Conservation (phyloP, 2,888 invertebrate genomes). For the Nomada fucata region DNA sequence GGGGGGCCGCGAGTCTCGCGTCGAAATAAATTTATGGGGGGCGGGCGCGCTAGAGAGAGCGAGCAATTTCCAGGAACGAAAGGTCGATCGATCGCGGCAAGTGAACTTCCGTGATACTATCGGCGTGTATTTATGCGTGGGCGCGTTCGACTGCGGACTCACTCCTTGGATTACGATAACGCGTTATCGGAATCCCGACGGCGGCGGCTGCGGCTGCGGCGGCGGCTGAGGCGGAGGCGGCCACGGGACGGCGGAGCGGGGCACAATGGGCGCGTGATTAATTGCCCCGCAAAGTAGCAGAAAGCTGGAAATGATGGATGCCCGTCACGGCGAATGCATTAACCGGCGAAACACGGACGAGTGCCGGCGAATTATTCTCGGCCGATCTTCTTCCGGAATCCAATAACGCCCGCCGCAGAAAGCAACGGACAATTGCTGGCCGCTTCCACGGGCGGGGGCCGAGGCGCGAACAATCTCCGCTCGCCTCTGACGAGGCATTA, state of each 20-base stretch:
- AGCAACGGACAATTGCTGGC: background rate
- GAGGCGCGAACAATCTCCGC: slow-evolving; percentile 16
- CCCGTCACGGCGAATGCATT: slow-evolving; percentile 56
- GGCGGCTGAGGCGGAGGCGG: no score
- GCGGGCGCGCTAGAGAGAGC: slow-evolving; percentile 5
- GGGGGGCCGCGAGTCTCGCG: slow-evolving; percentile 15
- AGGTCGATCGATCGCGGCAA: slow-evolving; percentile 56
- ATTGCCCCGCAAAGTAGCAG: slow-evolving; percentile 70
- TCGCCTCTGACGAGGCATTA: slow-evolving; percentile 7
- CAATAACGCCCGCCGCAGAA: background rate
- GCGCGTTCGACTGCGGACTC: slow-evolving; percentile 44
- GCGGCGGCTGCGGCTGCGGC: no score
- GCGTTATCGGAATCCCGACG: slow-evolving; percentile 61
- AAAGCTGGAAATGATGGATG: slow-evolving; percentile 73
- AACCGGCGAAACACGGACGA: slow-evolving; percentile 47
- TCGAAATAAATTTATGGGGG: slow-evolving; percentile 42
- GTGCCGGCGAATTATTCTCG: background rate
- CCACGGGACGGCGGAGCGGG: slow-evolving; percentile 23
- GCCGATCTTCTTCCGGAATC: slow-evolving; percentile 24
- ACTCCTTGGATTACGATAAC: slow-evolving; percentile 67
- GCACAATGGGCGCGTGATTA: slow-evolving; percentile 72
- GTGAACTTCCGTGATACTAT: slow-evolving; percentile 62
- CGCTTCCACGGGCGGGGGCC: background rate
- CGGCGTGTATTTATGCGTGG: slow-evolving; percentile 61
- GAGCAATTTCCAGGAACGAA: slow-evolving; percentile 38